These are phyloP conservation scores for Condylura cristata DNA, from an alignment of 2,113 vertebrate species.

Conservation along the genomic window DNA sequence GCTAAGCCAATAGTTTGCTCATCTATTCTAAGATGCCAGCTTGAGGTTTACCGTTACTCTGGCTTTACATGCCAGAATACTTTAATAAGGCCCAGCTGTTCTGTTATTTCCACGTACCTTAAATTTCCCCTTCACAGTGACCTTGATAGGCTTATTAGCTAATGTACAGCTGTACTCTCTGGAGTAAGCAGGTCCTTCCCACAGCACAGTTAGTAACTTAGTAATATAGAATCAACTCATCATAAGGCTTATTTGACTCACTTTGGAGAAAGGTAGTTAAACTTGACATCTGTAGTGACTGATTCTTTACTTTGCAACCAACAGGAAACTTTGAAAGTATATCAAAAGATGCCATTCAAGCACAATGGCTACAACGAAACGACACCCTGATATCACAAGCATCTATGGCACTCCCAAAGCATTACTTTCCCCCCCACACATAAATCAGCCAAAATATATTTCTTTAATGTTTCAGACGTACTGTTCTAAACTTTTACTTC, in stretches of 20 bases:
- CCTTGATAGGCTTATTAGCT: conserved; percentile 42
- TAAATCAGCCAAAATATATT: neutral
- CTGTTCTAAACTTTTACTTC: conserved; percentile 64
- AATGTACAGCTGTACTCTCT: conserved; percentile 26
- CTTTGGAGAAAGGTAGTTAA: conserved; percentile 61
- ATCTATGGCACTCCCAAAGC: neutral
- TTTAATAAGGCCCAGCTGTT: conserved; percentile 35
- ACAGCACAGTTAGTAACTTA: conserved; percentile 53
- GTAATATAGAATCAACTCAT: conserved; percentile 62
- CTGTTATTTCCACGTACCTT: conserved; percentile 30
- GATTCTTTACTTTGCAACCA: conserved; percentile 62
- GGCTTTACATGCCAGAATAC: neutral
- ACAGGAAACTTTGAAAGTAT: conserved; percentile 38
- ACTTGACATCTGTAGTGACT: conserved; percentile 47
- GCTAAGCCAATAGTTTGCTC: neutral
- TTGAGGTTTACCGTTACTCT: conserved; percentile 23
- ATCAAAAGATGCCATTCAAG: conserved; percentile 52
- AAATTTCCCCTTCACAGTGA: neutral
- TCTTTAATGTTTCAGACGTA: neutral
- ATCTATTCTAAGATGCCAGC: neutral
- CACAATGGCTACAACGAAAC: conserved; percentile 27
- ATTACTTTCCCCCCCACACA: neutral
- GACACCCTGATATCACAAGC: neutral
- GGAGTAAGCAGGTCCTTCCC: conserved; percentile 40
- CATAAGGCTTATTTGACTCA: neutral